Percentiles rank a stretch among this genome's conserved stretches.
Conservation (phyloP, 2,888 invertebrate genomes). For the Pachydiplax longipennis region DNA sequence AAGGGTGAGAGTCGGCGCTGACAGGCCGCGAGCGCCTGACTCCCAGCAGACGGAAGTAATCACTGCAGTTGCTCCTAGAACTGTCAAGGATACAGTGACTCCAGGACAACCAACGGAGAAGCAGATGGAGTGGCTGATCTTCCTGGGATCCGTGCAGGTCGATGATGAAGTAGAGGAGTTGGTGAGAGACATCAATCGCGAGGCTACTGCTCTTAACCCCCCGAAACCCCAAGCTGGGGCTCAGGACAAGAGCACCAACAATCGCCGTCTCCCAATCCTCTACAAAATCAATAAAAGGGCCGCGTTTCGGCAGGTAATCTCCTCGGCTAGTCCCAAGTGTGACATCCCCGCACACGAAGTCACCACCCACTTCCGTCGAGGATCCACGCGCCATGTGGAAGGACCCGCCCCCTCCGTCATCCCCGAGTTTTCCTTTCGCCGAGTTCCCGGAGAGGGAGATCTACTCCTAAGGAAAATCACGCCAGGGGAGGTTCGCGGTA, state of each 20-base stretch:
- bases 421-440: neutral
- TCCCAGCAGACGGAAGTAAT: no score
- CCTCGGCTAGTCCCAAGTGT: neutral
- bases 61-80: no score
- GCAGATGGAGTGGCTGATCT: neutral
- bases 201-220: neutral
- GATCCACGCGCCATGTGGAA: neutral
- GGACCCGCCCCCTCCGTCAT: neutral
- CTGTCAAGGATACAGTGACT: no score
- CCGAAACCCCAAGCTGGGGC: neutral
- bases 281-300: neutral
- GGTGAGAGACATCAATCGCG: neutral
- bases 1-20: neutral
- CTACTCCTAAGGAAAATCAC: no score
- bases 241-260: neutral
- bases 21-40: neutral
- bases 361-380: neutral
- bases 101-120: conserved; percentile 46
- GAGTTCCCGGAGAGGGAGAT: neutral
- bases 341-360: neutral
- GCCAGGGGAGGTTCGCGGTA: no score
- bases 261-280: neutral
- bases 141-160: neutral
- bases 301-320: neutral
- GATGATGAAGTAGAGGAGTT: neutral